Evolutionary conservation across 2,888 invertebrate genomes (phyloP), one percentile per base, ranked within the genome.

Genomic region (Drosophila kokeensis): DNA sequence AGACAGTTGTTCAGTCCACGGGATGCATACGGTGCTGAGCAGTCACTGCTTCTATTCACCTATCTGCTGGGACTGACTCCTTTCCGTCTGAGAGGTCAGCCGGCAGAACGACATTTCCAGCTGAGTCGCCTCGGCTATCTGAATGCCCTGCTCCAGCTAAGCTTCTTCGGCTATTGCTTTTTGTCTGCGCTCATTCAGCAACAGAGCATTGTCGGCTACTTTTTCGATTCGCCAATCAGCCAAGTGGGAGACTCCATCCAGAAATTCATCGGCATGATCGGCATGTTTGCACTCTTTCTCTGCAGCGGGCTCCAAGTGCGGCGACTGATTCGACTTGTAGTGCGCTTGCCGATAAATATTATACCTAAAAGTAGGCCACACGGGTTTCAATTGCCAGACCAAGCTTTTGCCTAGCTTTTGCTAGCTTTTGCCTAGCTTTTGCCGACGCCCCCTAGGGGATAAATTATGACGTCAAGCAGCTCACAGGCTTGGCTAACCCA

Each of bases 171-270:
- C 76, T 91, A 90, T 63, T 93, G 93, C 69, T 92, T 92, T 53
- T 42, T 91, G 11, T 76, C 83, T 32, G 90, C 93, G 0, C 87
- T 92, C 52, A 58, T 90, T 5, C 69, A 89, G 53, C 81, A 91
- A 57, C 92, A 93, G 57, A 92, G 92, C 13, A 93, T 93, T 77
- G 92, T 93, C 21, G 91, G 91, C 3, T 93, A 91, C 70, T 93
- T 93, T 69, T 92, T 93, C 58, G 90, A 92, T 55, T 92, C 93
- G 18, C 87, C 92, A 55, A 92, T 93, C 45, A 92, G 93, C 0
- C 84, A 89, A 66, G 74, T 93, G 38, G 93, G 93, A 13, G 93
- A 93, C 52, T 87, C 90, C 0, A 59, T 93, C 27, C 93, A 93
- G 69, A 92, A 92, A 50, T 92, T 92, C 61, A 90, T 91, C 8